A percentile compares a stretch with the other conserved stretches of the same genome.
Conservation (phyloP, 1,140 invertebrate genomes). For the Popillia japonica region DNA sequence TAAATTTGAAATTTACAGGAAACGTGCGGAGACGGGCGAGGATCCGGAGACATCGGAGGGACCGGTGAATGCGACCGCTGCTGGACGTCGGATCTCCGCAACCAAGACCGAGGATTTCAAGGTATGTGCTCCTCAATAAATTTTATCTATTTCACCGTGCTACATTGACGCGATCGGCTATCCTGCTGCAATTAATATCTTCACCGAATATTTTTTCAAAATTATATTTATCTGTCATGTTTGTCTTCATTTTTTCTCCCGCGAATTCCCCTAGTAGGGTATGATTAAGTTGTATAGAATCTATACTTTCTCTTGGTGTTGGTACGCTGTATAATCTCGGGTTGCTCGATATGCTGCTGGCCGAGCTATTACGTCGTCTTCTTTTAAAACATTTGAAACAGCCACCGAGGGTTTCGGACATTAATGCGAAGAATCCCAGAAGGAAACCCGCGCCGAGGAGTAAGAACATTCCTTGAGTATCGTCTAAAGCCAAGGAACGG, state of each 20-base stretch:
- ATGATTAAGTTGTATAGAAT: slow-evolving; percentile 43
- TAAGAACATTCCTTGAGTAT: slow-evolving; percentile 81
- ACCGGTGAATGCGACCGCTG: too few relatives aligned
- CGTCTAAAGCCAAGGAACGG: slow-evolving; percentile 73
- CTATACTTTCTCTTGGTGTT: slow-evolving; percentile 48
- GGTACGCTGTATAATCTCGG: slow-evolving; percentile 50
- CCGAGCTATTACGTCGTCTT: slow-evolving; percentile 41
- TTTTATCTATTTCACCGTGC: too few relatives aligned
- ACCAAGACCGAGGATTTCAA: too few relatives aligned
- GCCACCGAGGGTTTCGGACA: slow-evolving; percentile 72
- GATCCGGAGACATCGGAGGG: too few relatives aligned
- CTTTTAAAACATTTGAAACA: slow-evolving; percentile 66
- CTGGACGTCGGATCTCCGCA: too few relatives aligned
- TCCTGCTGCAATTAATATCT: too few relatives aligned
- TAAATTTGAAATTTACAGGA: too few relatives aligned
- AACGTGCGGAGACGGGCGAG: too few relatives aligned
- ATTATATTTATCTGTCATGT: neutral
- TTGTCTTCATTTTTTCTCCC: too few relatives aligned
- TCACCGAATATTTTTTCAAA: neutral
- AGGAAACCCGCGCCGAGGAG: slow-evolving; percentile 73
- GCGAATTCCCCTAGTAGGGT: too few relatives aligned
- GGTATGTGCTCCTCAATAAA: too few relatives aligned
- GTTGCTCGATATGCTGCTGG: slow-evolving; percentile 46
- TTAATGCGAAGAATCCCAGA: slow-evolving; percentile 64
- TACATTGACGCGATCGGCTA: too few relatives aligned